These are phyloP conservation scores for Trachops cirrhosus DNA, from an alignment of 2,797 vertebrate species.

Conservation along the genomic window DNA sequence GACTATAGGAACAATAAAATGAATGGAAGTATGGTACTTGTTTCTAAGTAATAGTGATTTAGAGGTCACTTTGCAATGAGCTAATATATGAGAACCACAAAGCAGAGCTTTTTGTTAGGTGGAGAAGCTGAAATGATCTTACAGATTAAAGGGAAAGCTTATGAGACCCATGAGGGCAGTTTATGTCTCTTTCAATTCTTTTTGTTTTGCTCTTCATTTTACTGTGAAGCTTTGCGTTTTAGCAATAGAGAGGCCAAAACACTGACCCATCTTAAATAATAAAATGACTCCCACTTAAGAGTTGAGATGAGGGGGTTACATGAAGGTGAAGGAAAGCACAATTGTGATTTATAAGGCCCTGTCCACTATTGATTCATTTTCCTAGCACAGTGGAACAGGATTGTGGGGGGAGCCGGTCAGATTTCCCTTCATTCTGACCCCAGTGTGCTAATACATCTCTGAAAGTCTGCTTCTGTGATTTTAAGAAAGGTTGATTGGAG, in stretches of 20 bases:
- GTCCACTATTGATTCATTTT: background rate
- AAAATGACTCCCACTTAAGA: background rate
- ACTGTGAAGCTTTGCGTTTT: slow-evolving; percentile 26
- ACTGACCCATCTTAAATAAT: slow-evolving; percentile 57
- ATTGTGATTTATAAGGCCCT: background rate
- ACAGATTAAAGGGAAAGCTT: slow-evolving; percentile 49
- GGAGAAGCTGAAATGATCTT: slow-evolving; percentile 48
- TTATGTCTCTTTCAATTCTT: slow-evolving; percentile 56
- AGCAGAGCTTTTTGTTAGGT: slow-evolving; percentile 27
- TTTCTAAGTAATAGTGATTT: slow-evolving; percentile 44
- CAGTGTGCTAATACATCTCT: background rate
- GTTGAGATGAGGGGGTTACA: background rate
- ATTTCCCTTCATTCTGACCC: background rate
- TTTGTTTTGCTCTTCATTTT: slow-evolving; percentile 65
- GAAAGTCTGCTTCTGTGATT: background rate
- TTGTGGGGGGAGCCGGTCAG: background rate
- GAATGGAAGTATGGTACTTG: background rate
- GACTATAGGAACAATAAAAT: slow-evolving; percentile 44
- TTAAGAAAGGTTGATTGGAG: slow-evolving; percentile 24
- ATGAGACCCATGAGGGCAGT: slow-evolving; percentile 54
- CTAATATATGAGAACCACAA: slow-evolving; percentile 35
- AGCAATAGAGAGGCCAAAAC: slow-evolving; percentile 7
- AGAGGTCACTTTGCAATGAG: slow-evolving; percentile 45
- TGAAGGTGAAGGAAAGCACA: background rate
- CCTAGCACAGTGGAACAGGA: background rate